Conservation (phyloP, 2,797 vertebrate genomes). For the Lateolabrax maculatus region DNA sequence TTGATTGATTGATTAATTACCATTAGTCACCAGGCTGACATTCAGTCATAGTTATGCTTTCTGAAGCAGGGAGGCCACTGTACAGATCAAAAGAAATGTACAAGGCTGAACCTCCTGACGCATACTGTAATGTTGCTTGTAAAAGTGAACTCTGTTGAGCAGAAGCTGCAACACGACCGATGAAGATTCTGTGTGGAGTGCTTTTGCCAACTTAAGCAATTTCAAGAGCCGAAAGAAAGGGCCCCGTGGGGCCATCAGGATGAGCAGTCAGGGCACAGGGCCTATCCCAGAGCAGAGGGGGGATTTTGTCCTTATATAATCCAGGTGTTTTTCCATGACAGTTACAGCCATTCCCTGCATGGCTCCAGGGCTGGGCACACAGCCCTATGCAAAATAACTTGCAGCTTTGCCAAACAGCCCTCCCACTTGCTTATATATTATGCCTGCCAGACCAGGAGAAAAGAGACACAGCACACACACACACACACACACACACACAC, state of each 20-base stretch:
- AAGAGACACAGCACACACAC: slow-evolving; percentile 1
- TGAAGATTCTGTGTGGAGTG: neutral
- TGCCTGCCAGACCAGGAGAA: slow-evolving; percentile 9
- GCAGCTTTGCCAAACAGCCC: slow-evolving; percentile 75
- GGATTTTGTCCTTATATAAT: slow-evolving; percentile 82
- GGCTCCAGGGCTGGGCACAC: slow-evolving; percentile 83
- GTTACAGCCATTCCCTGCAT: slow-evolving; percentile 81
- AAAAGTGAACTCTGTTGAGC: neutral
- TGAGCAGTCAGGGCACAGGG: slow-evolving; percentile 20
- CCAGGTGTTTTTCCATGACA: slow-evolving; percentile 89
- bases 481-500: neutral
- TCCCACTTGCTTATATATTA: slow-evolving; percentile 65
- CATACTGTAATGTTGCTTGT: neutral
- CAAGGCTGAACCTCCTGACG: no score
- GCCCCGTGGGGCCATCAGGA: neutral
- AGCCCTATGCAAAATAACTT: slow-evolving; percentile 86
- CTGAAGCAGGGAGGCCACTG: neutral
- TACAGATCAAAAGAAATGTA: slow-evolving; percentile 9
- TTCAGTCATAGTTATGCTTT: neutral
- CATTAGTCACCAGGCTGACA: neutral
- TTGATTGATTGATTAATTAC: no score
- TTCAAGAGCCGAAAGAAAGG: neutral
- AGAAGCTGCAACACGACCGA: neutral
- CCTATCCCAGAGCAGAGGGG: slow-evolving; percentile 35
- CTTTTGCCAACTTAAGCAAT: neutral